Evolutionary conservation across 2,797 vertebrate genomes (phyloP), one percentile per base, ranked within the genome.

Genomic region (Enteromius fasciolatus): DNA sequence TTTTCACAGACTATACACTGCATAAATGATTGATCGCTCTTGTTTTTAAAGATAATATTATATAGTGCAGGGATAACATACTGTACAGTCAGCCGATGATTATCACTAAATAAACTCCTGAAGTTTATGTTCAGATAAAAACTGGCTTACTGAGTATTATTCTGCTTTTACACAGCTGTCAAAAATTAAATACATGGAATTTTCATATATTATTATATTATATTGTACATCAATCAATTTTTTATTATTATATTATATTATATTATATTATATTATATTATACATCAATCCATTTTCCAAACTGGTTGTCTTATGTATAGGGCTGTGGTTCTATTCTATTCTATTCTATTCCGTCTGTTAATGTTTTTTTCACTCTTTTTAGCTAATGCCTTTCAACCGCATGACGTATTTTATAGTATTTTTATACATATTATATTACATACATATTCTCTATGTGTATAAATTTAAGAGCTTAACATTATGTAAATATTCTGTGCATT

Each of bases 41-140:
- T 80, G 50, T 80, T 80, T 69, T 33, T 25, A 28, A 59, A 59
- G 7, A 80, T n/a, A 80, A 61, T 70, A 54, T n/a, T 69, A 14
- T 59, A 15, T 54, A 70, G 39, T 69, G 28, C 50, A 57, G 50
- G 17, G 23, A 75, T 69, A 46, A 44, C 18, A 44, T 44, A 31
- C 59, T 28, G 12, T 76, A 25, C 54, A 76, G 36, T 44, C 7
- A 70, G 11, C 18, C 0, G 1, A 50, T 50, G 4, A 17, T 77
- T 48, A 54, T 73, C 18, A 12, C 18, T 52, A 73, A 52, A 73
- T 52, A 33, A 73, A 73, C 70, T 48, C 15, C n/a, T 8, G 10
- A 41, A 12, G n/a, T 57, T 41, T 79, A 57, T 79, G 57, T 41
- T 39, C 64, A 25, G 15, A 68, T 79, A 20, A 68, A 63, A 25